Conservation (phyloP, 2,113 vertebrate species). For the human (Homo sapiens) region GRCh38 chr7:123247501-123248000, state of each 20-base stretch:
- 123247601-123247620: not conserved
- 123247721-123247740: not conserved
- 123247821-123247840: not conserved
- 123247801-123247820: not conserved
- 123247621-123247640: not conserved
- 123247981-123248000: not conserved
- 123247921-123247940: not conserved
- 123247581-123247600: not conserved
- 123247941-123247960: not conserved
- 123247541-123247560: not conserved
- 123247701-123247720: not conserved
- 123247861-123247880: not conserved
- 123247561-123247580: not conserved
- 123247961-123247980: not conserved
- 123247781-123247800: not conserved
- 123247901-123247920: not conserved
- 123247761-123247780: not conserved
- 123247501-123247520: not conserved
- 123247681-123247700: not conserved
- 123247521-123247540: not conserved
- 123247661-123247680: not conserved
- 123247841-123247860: not conserved
- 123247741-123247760: not conserved
- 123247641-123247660: not conserved
- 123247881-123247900: not conserved